Conservation (phyloP, 1,140 invertebrate species). For the Aphaenogaster floridana region DNA sequence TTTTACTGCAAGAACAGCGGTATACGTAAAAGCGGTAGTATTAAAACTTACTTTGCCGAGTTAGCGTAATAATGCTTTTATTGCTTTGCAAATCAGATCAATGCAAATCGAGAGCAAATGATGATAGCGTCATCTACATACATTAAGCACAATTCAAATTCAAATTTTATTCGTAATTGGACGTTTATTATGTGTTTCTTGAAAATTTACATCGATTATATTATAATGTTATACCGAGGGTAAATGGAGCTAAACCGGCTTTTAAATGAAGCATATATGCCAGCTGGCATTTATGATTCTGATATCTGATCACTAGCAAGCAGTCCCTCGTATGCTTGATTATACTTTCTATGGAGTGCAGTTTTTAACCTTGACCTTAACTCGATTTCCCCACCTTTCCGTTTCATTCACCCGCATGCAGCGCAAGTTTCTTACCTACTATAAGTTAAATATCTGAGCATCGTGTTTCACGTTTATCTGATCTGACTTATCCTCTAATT, state of each 20-base stretch:
- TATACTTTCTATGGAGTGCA: conserved; percentile 17
- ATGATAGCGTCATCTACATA: not conserved
- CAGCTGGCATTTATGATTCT: conserved; percentile 24
- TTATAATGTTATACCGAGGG: conserved; percentile 14
- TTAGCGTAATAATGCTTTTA: conserved; percentile 13
- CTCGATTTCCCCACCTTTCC: not conserved
- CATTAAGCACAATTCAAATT: conserved; percentile 1
- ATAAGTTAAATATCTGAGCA: not conserved
- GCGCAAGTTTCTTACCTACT: not conserved
- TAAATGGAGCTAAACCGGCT: conserved; percentile 9
- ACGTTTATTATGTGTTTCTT: conserved; percentile 3
- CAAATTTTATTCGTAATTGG: conserved; percentile 9
- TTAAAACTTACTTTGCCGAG: not conserved
- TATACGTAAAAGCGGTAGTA: not conserved
- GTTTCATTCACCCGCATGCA: not conserved
- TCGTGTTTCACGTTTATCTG: not conserved
- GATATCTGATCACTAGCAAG: not conserved
- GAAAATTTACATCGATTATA: not conserved
- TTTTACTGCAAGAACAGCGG: not conserved
- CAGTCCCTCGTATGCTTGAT: not conserved
- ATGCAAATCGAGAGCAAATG: conserved; percentile 27
- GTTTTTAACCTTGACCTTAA: conserved; percentile 46
- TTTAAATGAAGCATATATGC: conserved; percentile 13
- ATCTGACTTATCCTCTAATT: not conserved
- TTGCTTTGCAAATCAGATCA: conserved; percentile 22